Conservation (phyloP, 2,797 vertebrate genomes). For the Tauraco hartlaubi region DNA sequence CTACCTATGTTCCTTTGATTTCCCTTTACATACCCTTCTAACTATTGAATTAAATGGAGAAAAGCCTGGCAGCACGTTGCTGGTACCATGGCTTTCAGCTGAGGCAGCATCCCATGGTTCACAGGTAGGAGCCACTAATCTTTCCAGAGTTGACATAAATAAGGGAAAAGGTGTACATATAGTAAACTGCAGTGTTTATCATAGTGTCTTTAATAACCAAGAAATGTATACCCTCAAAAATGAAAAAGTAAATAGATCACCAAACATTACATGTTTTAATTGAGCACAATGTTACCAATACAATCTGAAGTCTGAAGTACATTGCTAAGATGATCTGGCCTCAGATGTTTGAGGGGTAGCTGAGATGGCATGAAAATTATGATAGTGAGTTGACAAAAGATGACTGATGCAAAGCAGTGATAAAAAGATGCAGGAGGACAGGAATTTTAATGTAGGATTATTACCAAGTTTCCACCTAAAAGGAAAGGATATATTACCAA, state of each 20-base stretch:
- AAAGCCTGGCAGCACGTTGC: constrained; percentile 20
- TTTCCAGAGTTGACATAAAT: constrained; percentile 44
- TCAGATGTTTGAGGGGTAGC: background rate
- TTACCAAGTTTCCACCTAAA: background rate
- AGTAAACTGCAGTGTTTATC: constrained; percentile 42
- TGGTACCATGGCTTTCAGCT: constrained; percentile 52
- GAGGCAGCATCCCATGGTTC: constrained; percentile 21
- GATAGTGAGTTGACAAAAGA: background rate
- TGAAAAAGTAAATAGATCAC: background rate
- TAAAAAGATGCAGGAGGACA: background rate
- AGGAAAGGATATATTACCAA: background rate
- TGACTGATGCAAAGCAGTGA: constrained; percentile 16
- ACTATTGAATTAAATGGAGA: constrained; percentile 62
- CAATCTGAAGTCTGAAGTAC: background rate
- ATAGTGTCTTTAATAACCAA: constrained; percentile 51
- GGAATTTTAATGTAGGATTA: background rate
- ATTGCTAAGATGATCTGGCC: background rate
- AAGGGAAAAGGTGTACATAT: constrained; percentile 47
- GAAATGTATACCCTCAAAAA: background rate
- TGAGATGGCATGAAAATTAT: background rate
- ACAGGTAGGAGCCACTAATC: constrained; percentile 3
- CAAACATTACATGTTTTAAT: constrained; percentile 27
- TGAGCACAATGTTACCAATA: background rate
- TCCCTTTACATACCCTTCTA: constrained; percentile 25
- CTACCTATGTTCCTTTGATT: background rate